Base-by-base conservation (phyloP, 2,113 vertebrate genomes). In the Brachyistius frenatus region DNA sequence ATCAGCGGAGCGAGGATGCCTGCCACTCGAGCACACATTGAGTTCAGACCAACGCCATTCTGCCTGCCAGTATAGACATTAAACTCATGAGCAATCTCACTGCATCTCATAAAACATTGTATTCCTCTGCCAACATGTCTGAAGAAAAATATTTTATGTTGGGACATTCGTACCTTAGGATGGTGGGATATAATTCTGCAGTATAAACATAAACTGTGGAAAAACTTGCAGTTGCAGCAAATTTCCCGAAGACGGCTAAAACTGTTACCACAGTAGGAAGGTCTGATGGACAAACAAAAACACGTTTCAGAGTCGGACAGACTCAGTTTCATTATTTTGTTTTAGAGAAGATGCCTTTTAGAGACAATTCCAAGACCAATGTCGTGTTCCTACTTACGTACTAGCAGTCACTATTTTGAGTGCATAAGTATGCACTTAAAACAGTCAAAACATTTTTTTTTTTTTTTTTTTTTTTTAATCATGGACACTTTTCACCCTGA, bases 131-230 rank as follows among this genome's bases (percentile, higher is more conserved):
- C 11, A 23, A 10, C 23, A 35, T 57, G 32, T 31, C 16, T 15
- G 14, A 35, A 13, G 11, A n/a, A 31, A n/a, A 39, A 6, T 37
- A 0, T 30, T 50, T 57, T 13, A 32, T 8, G 9, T 2, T 41
- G 4, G 11, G 15, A 36, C 31, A n/a, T n/a, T 30, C 36, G 94
- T 88, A 99, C 98, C 96, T 95, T 76, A 97, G 1, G 0, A 95
- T 0, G 0, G 97, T 98, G 2, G 97, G 98, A 79, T 96, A 96
- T 30, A 98, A 87, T 81, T 99, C 97, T 16, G 96, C 95, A 0
- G 95, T 57, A 11, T 97, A 97, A 66, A 97, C 67, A 39, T 77
- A 91, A 32, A 89, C 35, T 7, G 69, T 88, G 13, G 79, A 41
- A 65, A 85, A 91, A 69, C 78, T 77, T 33, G 72, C 81, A 31